Evolutionary conservation across 23 tunicate species (phyloP).

Genomic region (Halocynthia aurantium): DNA sequence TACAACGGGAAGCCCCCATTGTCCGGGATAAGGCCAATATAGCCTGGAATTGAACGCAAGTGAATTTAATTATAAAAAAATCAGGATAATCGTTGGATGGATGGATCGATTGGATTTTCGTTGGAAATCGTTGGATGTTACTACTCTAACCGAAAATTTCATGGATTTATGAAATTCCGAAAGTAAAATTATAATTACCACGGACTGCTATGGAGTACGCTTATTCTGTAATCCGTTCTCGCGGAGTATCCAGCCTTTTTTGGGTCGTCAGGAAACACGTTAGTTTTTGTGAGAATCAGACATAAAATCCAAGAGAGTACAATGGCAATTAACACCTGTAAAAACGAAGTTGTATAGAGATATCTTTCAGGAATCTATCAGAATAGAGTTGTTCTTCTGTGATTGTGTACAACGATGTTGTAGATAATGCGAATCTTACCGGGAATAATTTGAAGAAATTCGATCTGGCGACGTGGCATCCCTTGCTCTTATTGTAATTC

Average conservation of each 20-base stretch:
- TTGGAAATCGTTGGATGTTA: neutral
- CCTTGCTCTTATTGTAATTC: slow-evolving; percentile 23
- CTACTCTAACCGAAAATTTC: neutral
- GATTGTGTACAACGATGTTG: neutral
- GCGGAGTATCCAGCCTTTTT: slow-evolving; percentile 15
- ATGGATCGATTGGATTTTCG: too few species aligned
- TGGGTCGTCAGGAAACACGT: slow-evolving; percentile 36
- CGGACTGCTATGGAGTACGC: slow-evolving; percentile 23
- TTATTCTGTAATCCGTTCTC: slow-evolving; percentile 25
- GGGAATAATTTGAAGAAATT: slow-evolving; percentile 7
- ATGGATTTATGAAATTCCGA: neutral
- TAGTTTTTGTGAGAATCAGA: slow-evolving; percentile 18
- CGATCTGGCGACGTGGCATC: slow-evolving; percentile 31
- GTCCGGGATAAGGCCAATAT: slow-evolving; percentile 85
- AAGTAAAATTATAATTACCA: slow-evolving; percentile 9
- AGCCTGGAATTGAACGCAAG: slow-evolving; percentile 37
- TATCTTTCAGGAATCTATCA: neutral
- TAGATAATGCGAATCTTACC: neutral
- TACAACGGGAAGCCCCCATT: slow-evolving; percentile 88
- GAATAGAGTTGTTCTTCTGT: neutral
- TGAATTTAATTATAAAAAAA: neutral
- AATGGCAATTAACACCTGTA: slow-evolving; percentile 27
- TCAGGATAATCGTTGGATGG: too few species aligned
- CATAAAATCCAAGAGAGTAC: slow-evolving; percentile 19
- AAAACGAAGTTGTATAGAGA: neutral